phyloP scores from a whole-genome alignment of 2,888 invertebrate species.

The Lycia hirtaria region DNA sequence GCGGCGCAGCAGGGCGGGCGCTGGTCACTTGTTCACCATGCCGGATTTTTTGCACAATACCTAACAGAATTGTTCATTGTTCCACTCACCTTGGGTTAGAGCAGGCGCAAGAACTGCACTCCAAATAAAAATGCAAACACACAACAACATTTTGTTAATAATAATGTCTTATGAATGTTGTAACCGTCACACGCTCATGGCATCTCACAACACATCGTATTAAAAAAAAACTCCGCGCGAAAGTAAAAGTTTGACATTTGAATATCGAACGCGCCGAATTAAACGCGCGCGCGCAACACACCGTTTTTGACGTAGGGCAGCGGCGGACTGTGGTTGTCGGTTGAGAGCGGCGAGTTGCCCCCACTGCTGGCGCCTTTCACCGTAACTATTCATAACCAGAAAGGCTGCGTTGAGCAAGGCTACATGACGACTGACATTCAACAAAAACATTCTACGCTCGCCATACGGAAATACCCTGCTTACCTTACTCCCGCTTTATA shows the following conservation, averaged over 20 bases:
- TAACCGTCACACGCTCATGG: conserved; percentile 68
- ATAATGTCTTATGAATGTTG: conserved; percentile 42
- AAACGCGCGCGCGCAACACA: conserved; percentile 36
- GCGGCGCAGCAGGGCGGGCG: background rate
- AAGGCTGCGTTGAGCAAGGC: conserved; percentile 80
- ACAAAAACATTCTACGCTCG: conserved; percentile 72
- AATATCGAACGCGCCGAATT: conserved; percentile 38
- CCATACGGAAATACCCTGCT: conserved; percentile 72
- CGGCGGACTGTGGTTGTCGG: conserved; percentile 61
- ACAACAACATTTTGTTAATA: conserved; percentile 74
- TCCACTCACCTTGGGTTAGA: conserved; percentile 78
- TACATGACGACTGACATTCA: conserved; percentile 82
- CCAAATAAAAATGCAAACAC: conserved; percentile 75
- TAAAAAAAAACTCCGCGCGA: conserved; percentile 58
- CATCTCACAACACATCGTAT: conserved; percentile 49
- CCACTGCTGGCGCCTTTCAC: conserved; percentile 68
- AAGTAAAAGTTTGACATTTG: conserved; percentile 66
- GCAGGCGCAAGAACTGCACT: conserved; percentile 73
- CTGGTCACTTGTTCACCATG: conserved; percentile 34
- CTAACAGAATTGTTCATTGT: conserved; percentile 59
- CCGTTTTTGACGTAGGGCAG: conserved; percentile 43
- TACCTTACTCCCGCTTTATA: conserved; percentile 42
- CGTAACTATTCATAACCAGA: conserved; percentile 77
- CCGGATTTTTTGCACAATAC: conserved; percentile 44
- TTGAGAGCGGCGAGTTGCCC: conserved; percentile 50